These are phyloP conservation scores for Vespertilio murinus DNA, from an alignment of 2,797 vertebrate genomes.

Conservation along the genomic window DNA sequence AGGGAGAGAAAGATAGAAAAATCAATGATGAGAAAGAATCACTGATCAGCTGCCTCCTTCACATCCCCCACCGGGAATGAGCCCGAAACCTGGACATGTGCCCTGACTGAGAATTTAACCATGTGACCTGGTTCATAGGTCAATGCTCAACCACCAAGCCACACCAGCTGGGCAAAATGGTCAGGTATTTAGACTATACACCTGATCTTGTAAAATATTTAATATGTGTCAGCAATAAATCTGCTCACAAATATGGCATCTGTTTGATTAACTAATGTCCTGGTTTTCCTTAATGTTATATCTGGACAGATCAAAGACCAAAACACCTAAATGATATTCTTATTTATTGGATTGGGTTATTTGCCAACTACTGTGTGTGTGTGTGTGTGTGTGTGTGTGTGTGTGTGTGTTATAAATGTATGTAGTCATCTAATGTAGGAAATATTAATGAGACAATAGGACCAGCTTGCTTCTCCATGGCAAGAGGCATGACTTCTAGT, in stretches of 20 bases:
- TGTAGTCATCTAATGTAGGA: not conserved
- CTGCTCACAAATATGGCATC: not conserved
- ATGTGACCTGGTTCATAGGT: too few relatives aligned
- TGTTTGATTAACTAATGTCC: not conserved
- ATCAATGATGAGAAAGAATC: too few relatives aligned
- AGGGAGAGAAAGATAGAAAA: too few relatives aligned
- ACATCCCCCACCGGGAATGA: too few relatives aligned
- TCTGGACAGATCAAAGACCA: not conserved
- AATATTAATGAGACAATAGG: fast-evolving
- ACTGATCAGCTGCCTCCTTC: too few relatives aligned
- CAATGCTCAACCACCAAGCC: too few relatives aligned
- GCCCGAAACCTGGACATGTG: too few relatives aligned
- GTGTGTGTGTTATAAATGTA: not conserved
- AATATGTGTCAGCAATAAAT: not conserved
- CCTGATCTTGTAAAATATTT: not conserved
- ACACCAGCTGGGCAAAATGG: not conserved
- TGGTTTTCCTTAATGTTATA: constrained; percentile 14
- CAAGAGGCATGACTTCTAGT: not conserved
- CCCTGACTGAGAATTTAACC: too few relatives aligned
- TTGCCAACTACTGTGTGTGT: not conserved
- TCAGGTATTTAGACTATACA: not conserved
- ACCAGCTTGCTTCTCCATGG: not conserved
- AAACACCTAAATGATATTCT: not conserved
- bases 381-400: not conserved
- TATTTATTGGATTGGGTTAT: not conserved